Base-by-base conservation (phyloP, 2,113 vertebrate genomes). In the Cheilinus undulatus region DNA sequence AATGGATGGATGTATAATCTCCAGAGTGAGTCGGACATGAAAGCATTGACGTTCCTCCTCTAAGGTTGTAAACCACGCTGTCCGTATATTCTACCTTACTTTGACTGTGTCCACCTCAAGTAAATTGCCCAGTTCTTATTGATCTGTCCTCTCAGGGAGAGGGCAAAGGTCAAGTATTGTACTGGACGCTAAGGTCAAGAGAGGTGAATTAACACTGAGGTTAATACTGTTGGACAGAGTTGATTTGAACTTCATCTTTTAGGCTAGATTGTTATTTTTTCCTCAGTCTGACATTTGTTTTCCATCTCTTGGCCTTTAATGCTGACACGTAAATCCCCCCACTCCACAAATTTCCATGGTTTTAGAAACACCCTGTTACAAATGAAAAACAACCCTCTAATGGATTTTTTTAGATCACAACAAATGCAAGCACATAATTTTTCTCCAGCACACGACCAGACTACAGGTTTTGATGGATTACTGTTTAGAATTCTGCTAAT, bases 401-500 rank as follows among this genome's bases (percentile, higher is more conserved):
- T 77, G 22, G 5, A 10, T 67, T 38, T 20, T 64, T 65, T 32
- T n/a, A 50, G 51, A 57, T 62, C 34, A 40, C 65, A 75, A 10
- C 42, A 19, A 81, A 52, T 58, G 52, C 68, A 79, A 62, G 59
- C 54, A 32, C 72, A 53, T 82, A 11, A 69, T 67, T 73, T 78
- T 49, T 65, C 58, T 59, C 34, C 27, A 45, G 56, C 72, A 73
- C 61, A 17, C 26, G 40, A 26, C 32, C 26, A 1, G 9, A 46
- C 50, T 22, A 11, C 23, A 49, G 72, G 34, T 54, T 67, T 53
- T 85, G 74, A 87, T 83, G 63, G 49, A 88, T 74, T 61, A 30
- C 65, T 72, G 52, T 79, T 84, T 86, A 75, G 6, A 70, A 52
- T 65, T 69, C 57, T 76, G 45, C 43, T 84, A 82, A 88, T 88